phyloP scores from a whole-genome alignment of 2,797 vertebrate species.

The Champsocephalus gunnari region DNA sequence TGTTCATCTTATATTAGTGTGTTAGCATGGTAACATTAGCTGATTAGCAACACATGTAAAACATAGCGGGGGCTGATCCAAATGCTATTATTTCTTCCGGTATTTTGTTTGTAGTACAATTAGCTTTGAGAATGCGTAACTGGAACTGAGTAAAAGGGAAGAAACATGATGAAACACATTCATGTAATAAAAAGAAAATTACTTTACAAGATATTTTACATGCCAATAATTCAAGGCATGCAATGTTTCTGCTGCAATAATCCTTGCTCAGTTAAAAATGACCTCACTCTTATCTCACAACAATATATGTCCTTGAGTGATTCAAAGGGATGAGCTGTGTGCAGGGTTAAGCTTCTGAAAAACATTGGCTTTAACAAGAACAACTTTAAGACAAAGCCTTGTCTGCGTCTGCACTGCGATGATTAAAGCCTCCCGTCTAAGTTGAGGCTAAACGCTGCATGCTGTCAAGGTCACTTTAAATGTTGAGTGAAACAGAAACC shows the following conservation, averaged over 20 bases:
- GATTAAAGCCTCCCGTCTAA: slow-evolving; percentile 68
- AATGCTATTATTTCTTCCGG: not conserved
- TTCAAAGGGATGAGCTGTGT: slow-evolving; percentile 37
- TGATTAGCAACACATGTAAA: not conserved
- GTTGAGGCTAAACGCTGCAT: slow-evolving; percentile 64
- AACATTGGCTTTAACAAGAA: slow-evolving; percentile 46
- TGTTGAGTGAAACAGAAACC: slow-evolving; percentile 71
- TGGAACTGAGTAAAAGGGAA: not conserved
- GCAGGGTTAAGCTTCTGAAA: slow-evolving; percentile 51
- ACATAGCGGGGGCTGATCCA: not conserved
- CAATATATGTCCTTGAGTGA: slow-evolving; percentile 32
- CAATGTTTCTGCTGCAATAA: not conserved
- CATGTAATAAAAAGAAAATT: not conserved
- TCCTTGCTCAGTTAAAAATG: slow-evolving; percentile 10
- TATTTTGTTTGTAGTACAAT: not conserved
- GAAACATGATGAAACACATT: not conserved
- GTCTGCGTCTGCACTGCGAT: slow-evolving; percentile 59
- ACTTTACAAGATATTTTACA: not conserved
- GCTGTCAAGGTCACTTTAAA: slow-evolving; percentile 73
- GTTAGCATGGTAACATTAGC: not conserved
- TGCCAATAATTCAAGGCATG: slow-evolving; percentile 1
- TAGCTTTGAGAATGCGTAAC: not conserved
- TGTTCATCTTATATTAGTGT: not conserved
- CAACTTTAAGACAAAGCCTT: slow-evolving; percentile 51
- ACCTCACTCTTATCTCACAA: slow-evolving; percentile 23